Percentiles rank a stretch among this genome's conserved stretches.
Conservation (phyloP, 2,797 vertebrate species). For the Lagocephalus sceleratus region DNA sequence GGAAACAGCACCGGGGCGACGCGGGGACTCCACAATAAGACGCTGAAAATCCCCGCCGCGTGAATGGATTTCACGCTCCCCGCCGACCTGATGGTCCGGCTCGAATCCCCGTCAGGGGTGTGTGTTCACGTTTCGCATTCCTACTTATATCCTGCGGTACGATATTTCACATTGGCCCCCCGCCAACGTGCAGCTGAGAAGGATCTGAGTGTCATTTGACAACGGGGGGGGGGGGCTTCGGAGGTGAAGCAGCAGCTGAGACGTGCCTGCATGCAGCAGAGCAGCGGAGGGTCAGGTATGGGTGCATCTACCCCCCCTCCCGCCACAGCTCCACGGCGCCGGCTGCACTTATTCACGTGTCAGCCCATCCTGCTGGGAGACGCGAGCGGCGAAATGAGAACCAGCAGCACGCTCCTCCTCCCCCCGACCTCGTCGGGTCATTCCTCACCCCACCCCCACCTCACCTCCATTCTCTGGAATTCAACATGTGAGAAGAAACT, state of each 20-base stretch:
- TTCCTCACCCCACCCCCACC: slow-evolving; percentile 44
- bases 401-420: slow-evolving; percentile 67
- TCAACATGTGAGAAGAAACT: slow-evolving; percentile 58
- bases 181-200: not conserved
- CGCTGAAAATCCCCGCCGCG: too few relatives aligned
- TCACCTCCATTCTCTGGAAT: slow-evolving; percentile 33
- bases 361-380: slow-evolving; percentile 71
- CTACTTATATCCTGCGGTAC: too few relatives aligned
- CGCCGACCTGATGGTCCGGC: too few relatives aligned
- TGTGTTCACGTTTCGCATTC: too few relatives aligned
- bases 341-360: slow-evolving; percentile 75
- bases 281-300: slow-evolving; percentile 59
- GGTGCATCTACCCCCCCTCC: slow-evolving; percentile 48
- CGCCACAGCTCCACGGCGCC: slow-evolving; percentile 61
- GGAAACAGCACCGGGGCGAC: too few relatives aligned
- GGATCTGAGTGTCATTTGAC: too few relatives aligned
- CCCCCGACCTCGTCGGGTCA: slow-evolving; percentile 60
- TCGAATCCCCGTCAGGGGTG: too few relatives aligned
- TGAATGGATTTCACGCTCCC: too few relatives aligned
- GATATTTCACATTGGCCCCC: too few relatives aligned
- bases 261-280: slow-evolving; percentile 8
- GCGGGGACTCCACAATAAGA: too few relatives aligned
- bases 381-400: slow-evolving; percentile 67
- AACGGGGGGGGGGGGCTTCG: too few relatives aligned
- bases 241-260: slow-evolving; percentile 29